Evolutionary conservation across 2,113 vertebrate species (phyloP).

Genomic region (Copsychus sechellarum): DNA sequence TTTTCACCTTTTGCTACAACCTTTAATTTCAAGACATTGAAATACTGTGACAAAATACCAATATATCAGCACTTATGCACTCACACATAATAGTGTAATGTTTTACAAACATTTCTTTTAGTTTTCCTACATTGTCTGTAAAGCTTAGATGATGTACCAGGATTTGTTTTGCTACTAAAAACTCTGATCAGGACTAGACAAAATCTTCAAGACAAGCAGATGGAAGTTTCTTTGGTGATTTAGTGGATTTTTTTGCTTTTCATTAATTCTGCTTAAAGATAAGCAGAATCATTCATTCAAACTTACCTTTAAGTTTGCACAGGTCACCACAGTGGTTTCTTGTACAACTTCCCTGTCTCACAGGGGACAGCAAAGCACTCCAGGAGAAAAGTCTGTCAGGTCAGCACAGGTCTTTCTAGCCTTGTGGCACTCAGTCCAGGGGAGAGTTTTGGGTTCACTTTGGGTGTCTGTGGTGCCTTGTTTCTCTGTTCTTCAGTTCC

Average conservation of each 20-base stretch:
- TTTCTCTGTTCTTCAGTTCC: not conserved
- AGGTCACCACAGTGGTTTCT: not conserved
- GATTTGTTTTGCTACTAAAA: not conserved
- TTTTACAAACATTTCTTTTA: not conserved
- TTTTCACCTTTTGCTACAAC: not conserved
- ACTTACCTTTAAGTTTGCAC: not conserved
- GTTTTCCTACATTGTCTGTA: not conserved
- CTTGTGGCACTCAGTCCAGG: too few species aligned
- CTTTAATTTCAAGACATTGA: not conserved
- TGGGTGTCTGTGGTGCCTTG: not conserved
- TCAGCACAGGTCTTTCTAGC: not conserved
- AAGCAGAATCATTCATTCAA: too few species aligned
- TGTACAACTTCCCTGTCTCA: fast-evolving
- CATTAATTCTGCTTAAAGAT: not conserved
- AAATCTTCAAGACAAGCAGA: not conserved
- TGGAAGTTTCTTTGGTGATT: not conserved
- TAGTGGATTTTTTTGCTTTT: not conserved
- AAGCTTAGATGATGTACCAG: not conserved
- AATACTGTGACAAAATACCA: not conserved
- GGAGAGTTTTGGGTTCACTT: not conserved
- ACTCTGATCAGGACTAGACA: not conserved
- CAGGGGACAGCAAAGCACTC: fast-evolving
- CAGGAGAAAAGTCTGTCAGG: not conserved
- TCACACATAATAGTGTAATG: not conserved
- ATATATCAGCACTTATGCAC: not conserved